A percentile compares a stretch with the other conserved stretches of the same genome.
phyloP scores from a whole-genome alignment of 2,888 invertebrate species.

The Prosopocoilus inquinatus region DNA sequence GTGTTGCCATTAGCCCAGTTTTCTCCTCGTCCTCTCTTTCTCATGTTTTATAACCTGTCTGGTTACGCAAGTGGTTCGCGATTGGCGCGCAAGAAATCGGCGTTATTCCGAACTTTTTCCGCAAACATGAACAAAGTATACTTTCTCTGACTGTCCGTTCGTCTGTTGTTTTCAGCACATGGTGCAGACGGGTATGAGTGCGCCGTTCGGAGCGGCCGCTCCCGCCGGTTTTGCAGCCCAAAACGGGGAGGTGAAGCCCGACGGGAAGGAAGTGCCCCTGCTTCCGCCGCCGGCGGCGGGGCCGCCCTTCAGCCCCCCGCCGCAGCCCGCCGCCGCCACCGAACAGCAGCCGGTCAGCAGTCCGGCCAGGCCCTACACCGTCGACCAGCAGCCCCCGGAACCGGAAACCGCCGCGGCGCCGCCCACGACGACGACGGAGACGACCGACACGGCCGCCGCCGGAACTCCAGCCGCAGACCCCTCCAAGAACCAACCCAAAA shows the following conservation, averaged over 20 bases:
- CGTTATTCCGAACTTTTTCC: no score
- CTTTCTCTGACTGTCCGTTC: constrained; percentile 19
- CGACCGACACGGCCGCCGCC: constrained; percentile 26
- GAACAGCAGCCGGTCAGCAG: constrained; percentile 51
- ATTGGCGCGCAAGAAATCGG: no score
- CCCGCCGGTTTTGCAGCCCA: constrained; percentile 56
- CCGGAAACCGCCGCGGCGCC: constrained; percentile 32
- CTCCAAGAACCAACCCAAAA: constrained; percentile 79
- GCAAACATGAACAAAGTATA: no score
- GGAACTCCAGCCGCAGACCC: constrained; percentile 48
- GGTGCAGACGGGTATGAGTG: constrained; percentile 88
- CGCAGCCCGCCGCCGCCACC: constrained; percentile 47
- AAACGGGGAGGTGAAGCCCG: constrained; percentile 52
- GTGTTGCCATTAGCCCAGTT: no score
- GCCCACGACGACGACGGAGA: constrained; percentile 36
- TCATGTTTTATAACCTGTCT: no score
- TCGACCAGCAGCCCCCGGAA: constrained; percentile 26
- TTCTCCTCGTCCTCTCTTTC: no score
- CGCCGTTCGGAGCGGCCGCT: constrained; percentile 67
- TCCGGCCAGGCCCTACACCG: constrained; percentile 44
- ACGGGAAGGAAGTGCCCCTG: constrained; percentile 51
- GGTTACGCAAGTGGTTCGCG: no score
- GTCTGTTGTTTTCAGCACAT: constrained; percentile 73
- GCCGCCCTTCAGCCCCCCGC: constrained; percentile 48
- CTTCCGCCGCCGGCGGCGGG: constrained; percentile 53